Evolutionary conservation across 2,888 invertebrate genomes (phyloP).

Genomic region (Cerastis rubricosa): DNA sequence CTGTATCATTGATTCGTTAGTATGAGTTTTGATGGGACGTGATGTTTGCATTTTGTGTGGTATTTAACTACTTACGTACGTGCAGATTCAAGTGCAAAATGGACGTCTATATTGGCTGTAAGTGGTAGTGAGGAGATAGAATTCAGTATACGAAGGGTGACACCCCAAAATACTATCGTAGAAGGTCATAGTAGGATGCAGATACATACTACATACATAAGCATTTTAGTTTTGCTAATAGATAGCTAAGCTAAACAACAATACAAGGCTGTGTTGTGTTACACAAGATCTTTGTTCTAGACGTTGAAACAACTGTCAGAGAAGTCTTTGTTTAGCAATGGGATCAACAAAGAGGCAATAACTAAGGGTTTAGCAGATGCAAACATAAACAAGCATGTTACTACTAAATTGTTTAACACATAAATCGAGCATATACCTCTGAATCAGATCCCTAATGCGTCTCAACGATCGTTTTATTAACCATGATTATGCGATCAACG

Average conservation of each 20-base stretch:
- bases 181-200: background rate
- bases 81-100: conserved; percentile 20
- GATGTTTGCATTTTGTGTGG: conserved; percentile 32
- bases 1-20: conserved; percentile 31
- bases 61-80: conserved; percentile 16
- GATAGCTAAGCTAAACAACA: background rate
- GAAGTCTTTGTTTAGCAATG: conserved; percentile 20
- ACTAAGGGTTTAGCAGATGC: conserved; percentile 10
- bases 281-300: conserved; percentile 35
- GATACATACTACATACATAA: background rate
- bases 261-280: background rate
- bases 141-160: conserved; percentile 1
- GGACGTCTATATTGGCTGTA: background rate
- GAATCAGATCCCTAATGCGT: conserved; percentile 39
- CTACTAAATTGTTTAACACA: conserved; percentile 22
- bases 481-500: conserved; percentile 54
- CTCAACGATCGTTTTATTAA: conserved; percentile 54
- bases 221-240: conserved; percentile 1
- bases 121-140: background rate
- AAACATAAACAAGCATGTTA: conserved; percentile 26
- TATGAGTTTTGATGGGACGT: conserved; percentile 37
- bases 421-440: conserved; percentile 13
- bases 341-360: conserved; percentile 21
- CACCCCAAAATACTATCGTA: background rate
- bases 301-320: background rate